Base-by-base conservation (phyloP, 2,888 invertebrate species). In the Caenorhabditis afra region DNA sequence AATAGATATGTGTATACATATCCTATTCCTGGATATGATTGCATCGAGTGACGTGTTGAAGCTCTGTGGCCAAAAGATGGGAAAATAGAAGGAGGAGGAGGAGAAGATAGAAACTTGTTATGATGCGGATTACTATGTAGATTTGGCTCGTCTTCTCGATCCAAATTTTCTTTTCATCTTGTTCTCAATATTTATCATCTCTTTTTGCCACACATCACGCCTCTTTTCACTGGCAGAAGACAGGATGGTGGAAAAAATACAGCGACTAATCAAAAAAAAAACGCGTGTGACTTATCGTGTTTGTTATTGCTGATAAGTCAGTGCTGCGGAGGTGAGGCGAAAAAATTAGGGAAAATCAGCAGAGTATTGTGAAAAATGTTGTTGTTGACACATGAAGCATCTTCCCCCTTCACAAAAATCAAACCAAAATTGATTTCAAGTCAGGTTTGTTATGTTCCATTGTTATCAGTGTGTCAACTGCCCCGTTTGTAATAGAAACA, bases 21-120 rank as follows among this genome's bases (percentile, higher is more conserved):
- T 71, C 62, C 71, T 62, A 71, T 71, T 71, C 71, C 62, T 71
- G 71, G 71, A 62, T 64, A 64, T 71, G 71, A 71, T 71, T 71
- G 62, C 71, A 66, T 65, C 49, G 55, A 57, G 64, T 73, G 73
- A 74, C 64, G 73, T 74, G 65, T 47, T 41, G 22, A 29, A 22
- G 44, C 16, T 29, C 7, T 29, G 29, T 16, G 22, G 59, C 5
- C 20, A 39, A 53, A 23, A 12, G 53, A 53, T 49, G 37, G 44
- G 29, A 14, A 16, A 12, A 20, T 14, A 7, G 41, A 44, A 16
- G 20, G 71, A 55, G 45, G 35, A 44, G 44, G 39, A 35, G 66
- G 41, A 53, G 50, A 29, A 45, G 53, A 45, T 45, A 29, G 49
- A 50, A 49, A 67, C 39, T 37, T 58, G 39, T 47, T 49, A 47